Conservation (phyloP, 2,888 invertebrate genomes). For the Masnerella sp. region DNA sequence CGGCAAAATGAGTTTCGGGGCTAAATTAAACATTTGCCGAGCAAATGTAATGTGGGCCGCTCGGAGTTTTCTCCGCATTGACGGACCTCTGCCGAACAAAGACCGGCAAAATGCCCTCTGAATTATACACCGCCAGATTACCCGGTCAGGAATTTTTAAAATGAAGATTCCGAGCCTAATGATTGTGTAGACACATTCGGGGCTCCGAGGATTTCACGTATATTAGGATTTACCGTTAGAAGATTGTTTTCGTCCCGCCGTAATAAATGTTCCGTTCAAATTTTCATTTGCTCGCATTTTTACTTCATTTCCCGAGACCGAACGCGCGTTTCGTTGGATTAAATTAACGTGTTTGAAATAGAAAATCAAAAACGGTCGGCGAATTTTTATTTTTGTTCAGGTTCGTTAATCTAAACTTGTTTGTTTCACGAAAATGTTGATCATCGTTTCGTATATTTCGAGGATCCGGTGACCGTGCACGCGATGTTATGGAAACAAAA, state of each 20-base stretch:
- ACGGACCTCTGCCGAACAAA: constrained; percentile 42
- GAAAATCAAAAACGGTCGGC: constrained; percentile 15
- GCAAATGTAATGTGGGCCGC: constrained; percentile 57
- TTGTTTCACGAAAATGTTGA: constrained; percentile 30
- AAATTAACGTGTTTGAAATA: constrained; percentile 23
- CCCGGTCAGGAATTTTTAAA: constrained; percentile 44
- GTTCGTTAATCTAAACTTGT: constrained; percentile 36
- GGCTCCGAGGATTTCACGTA: constrained; percentile 33
- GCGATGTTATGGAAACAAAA: constrained; percentile 52
- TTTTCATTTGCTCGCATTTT: constrained; percentile 28
- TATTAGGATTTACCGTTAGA: constrained; percentile 49
- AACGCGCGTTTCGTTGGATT: constrained; percentile 19
- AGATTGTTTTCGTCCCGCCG: constrained; percentile 38
- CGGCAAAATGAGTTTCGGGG: constrained; percentile 60
- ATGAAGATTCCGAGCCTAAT: constrained; percentile 45
- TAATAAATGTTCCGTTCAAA: constrained; percentile 2
- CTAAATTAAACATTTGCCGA: constrained; percentile 60
- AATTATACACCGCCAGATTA: constrained; percentile 45
- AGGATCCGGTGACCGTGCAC: constrained; percentile 25
- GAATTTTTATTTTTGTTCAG: constrained; percentile 26
- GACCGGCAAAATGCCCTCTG: constrained; percentile 40
- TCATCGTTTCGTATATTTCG: constrained; percentile 34
- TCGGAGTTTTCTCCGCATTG: constrained; percentile 44
- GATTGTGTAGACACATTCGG: constrained; percentile 41
- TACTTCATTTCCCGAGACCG: neutral